Evolutionary conservation across 2,113 vertebrate genomes (phyloP).

Genomic region (Cephalopterus ornatus): DNA sequence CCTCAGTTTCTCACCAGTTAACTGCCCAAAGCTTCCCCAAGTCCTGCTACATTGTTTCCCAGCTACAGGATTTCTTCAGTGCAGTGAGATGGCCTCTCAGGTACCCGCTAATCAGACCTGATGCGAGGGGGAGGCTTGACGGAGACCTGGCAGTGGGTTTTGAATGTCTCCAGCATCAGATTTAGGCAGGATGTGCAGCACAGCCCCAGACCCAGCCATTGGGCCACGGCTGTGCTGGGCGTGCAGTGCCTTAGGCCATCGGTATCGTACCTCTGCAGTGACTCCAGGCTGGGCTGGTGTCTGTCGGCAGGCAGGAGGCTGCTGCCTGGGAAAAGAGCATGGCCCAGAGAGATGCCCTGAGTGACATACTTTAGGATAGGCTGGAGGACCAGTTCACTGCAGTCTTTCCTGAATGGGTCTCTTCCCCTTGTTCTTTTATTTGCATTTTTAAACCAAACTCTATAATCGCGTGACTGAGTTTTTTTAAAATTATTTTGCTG

Average conservation of each 20-base stretch:
- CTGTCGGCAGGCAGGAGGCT: background rate
- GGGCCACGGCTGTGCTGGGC: rapidly evolving
- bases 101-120: background rate
- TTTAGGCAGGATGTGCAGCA: background rate
- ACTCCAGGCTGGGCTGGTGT: background rate
- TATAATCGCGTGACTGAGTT: background rate
- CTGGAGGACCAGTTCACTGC: background rate
- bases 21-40: background rate
- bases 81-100: rapidly evolving
- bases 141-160: background rate
- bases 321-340: background rate
- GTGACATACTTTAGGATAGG: background rate
- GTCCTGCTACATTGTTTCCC: background rate
- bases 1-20: background rate
- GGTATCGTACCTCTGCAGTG: rapidly evolving
- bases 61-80: background rate
- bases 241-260: rapidly evolving
- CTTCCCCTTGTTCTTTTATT: constrained; percentile 31
- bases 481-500: constrained; percentile 40
- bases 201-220: background rate
- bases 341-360: background rate
- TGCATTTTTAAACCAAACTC: constrained; percentile 46
- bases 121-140: background rate
- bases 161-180: background rate
- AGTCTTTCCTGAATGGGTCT: background rate